Percentiles rank a stretch among this genome's conserved stretches.
Evolutionary conservation across 2,797 vertebrate genomes (phyloP).

Genomic region (Euthynnus affinis): DNA sequence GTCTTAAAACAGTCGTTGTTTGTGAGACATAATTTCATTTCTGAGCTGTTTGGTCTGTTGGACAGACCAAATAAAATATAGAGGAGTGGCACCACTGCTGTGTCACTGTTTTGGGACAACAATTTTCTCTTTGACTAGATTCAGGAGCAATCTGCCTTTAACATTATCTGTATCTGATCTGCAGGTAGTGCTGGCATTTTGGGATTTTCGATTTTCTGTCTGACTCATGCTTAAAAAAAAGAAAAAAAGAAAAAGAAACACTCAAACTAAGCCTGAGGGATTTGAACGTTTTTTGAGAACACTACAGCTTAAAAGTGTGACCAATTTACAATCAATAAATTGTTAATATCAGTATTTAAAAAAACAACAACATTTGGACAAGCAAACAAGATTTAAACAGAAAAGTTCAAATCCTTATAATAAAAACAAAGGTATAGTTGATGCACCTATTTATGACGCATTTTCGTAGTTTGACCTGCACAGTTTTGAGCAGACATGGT

Average conservation of each 20-base stretch:
- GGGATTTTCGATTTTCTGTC: conserved; percentile 11
- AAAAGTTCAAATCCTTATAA: not conserved
- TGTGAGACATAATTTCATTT: not conserved
- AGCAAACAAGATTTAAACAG: no score
- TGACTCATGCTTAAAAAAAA: not conserved
- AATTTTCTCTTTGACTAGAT: not conserved
- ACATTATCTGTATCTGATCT: not conserved
- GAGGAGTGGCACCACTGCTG: not conserved
- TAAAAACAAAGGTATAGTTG: not conserved
- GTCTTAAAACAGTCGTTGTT: not conserved
- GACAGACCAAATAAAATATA: not conserved
- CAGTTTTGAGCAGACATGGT: not conserved
- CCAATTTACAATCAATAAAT: not conserved
- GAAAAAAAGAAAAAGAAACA: not conserved
- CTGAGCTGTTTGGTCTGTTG: no score
- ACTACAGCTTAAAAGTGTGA: not conserved
- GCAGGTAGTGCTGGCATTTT: not conserved
- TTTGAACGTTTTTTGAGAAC: not conserved
- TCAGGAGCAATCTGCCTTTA: conserved; percentile 7
- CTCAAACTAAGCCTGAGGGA: not conserved
- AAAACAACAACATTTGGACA: not conserved
- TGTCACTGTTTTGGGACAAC: not conserved
- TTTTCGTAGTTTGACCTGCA: not conserved
- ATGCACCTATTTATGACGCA: not conserved
- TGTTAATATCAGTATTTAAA: not conserved